These are phyloP conservation scores for Peromyscus nudipes DNA, from an alignment of 2,797 vertebrate genomes.

Conservation along the genomic window DNA sequence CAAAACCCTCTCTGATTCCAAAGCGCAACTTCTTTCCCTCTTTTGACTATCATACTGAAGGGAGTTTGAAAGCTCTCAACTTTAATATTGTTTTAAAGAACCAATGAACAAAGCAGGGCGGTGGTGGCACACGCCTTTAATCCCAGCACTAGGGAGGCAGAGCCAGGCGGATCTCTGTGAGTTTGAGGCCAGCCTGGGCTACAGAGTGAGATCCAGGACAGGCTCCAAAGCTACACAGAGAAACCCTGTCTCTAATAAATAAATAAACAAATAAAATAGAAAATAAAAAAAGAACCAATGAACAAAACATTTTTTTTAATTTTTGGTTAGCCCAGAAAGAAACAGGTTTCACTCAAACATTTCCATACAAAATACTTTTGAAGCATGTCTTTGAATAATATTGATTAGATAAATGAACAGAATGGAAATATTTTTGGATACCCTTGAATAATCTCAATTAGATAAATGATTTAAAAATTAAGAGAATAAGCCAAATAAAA, in stretches of 20 bases:
- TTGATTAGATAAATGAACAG: slow-evolving; percentile 9
- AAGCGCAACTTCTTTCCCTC: not conserved
- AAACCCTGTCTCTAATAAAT: too few species aligned
- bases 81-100: not conserved
- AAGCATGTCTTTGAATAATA: slow-evolving; percentile 12
- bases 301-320: too few species aligned
- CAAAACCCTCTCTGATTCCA: not conserved
- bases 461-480: slow-evolving; percentile 61
- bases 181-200: too few species aligned
- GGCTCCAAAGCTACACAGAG: too few species aligned
- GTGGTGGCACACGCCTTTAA: too few species aligned
- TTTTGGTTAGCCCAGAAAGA: not conserved
- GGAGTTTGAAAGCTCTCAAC: not conserved
- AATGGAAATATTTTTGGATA: not conserved
- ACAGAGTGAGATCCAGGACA: too few species aligned
- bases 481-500: slow-evolving; percentile 52
- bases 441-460: slow-evolving; percentile 33
- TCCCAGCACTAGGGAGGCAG: too few species aligned
- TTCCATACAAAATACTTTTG: not conserved
- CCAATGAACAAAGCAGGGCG: not conserved
- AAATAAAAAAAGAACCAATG: too few species aligned
- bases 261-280: too few species aligned
- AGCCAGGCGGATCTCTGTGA: too few species aligned
- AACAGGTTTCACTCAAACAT: not conserved
- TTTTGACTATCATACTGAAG: slow-evolving; percentile 1